phyloP scores from a whole-genome alignment of 1,140 invertebrate species.

The Rhizoglyphus robini region DNA sequence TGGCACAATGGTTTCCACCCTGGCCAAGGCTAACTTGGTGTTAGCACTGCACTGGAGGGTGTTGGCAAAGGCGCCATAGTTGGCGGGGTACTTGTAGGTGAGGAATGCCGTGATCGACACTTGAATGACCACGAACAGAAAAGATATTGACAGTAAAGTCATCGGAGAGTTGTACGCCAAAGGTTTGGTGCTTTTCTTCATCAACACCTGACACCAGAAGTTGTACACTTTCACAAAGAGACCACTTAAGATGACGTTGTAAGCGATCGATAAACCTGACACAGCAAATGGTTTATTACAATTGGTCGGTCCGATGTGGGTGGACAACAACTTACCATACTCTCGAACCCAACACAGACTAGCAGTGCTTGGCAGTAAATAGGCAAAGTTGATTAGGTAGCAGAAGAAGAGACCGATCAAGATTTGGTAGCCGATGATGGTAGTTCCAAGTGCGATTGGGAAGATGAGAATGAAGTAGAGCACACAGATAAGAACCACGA shows the following conservation, averaged over 20 bases:
- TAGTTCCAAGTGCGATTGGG: slow-evolving; percentile 36
- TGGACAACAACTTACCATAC: slow-evolving; percentile 30
- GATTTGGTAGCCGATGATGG: slow-evolving; percentile 38
- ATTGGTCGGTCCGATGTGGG: neutral
- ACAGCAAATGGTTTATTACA: neutral
- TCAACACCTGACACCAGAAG: slow-evolving; percentile 32
- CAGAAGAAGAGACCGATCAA: slow-evolving; percentile 37
- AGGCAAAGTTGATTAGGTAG: slow-evolving; percentile 38
- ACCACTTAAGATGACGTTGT: slow-evolving; percentile 36
- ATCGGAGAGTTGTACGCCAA: slow-evolving; percentile 31
- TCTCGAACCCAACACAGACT: slow-evolving; percentile 34
- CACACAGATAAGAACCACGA: slow-evolving; percentile 34
- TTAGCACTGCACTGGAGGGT: slow-evolving; percentile 30
- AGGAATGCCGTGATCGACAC: slow-evolving; percentile 37
- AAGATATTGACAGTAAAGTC: slow-evolving; percentile 34
- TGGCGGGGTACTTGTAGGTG: slow-evolving; percentile 35
- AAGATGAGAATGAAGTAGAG: slow-evolving; percentile 38
- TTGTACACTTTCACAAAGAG: slow-evolving; percentile 40
- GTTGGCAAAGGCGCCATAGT: slow-evolving; percentile 25
- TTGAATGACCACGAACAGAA: slow-evolving; percentile 36
- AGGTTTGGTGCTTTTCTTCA: slow-evolving; percentile 29
- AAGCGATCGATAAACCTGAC: slow-evolving; percentile 32
- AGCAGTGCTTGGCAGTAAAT: slow-evolving; percentile 34
- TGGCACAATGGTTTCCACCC: slow-evolving; percentile 37
- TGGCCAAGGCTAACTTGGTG: slow-evolving; percentile 30